Evolutionary conservation across 2,888 invertebrate species (phyloP).

Genomic region (Gibbula magus): DNA sequence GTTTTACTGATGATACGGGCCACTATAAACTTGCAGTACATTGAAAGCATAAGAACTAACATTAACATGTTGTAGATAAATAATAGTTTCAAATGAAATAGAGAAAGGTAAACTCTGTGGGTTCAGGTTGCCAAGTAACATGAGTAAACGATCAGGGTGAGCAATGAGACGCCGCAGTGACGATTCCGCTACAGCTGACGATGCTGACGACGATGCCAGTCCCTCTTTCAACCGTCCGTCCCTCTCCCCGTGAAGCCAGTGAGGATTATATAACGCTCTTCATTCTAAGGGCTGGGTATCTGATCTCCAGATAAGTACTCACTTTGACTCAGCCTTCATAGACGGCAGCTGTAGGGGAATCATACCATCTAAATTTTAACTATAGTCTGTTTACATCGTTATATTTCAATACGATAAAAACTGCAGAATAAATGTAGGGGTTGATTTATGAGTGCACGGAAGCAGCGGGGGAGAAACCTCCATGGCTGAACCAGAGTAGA

Average conservation of each 20-base stretch:
- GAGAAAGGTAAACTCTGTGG: too few species aligned
- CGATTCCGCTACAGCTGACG: too few species aligned
- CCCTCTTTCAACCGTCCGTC: too few species aligned
- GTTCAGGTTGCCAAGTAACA: too few species aligned
- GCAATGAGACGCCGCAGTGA: too few species aligned
- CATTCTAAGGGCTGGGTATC: not conserved
- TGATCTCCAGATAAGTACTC: not conserved
- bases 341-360: not conserved
- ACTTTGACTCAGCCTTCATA: not conserved
- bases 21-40: too few species aligned
- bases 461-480: not conserved
- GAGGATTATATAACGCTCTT: not conserved
- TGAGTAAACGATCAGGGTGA: too few species aligned
- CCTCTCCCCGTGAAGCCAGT: not conserved
- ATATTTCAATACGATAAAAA: slow-evolving; percentile 1
- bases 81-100: too few species aligned
- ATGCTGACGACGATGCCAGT: too few species aligned
- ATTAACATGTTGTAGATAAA: too few species aligned
- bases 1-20: too few species aligned
- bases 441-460: not conserved
- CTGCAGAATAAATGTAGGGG: not conserved
- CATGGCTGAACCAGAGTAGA: not conserved
- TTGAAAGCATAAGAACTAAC: too few species aligned
- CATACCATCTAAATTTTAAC: not conserved
- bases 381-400: slow-evolving; percentile 13